phyloP scores from a whole-genome alignment of 2,797 vertebrate genomes.

The Coregonus ussuriensis region DNA sequence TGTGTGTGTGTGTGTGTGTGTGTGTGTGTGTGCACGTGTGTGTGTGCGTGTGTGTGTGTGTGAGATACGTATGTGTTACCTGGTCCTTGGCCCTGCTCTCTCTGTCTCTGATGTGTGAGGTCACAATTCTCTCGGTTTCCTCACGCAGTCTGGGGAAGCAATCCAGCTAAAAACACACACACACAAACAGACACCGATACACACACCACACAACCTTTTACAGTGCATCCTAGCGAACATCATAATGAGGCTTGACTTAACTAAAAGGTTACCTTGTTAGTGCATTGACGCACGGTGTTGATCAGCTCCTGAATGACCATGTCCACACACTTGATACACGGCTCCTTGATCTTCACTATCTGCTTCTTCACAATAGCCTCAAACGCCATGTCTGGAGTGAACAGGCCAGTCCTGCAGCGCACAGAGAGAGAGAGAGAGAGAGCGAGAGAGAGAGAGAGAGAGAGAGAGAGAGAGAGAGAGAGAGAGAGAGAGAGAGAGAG shows the following conservation, averaged over 20 bases:
- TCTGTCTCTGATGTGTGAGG: constrained; percentile 88
- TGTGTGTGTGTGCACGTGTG: too few species aligned
- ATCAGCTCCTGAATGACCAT: constrained; percentile 96
- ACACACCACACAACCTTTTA: neutral
- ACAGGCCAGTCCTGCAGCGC: constrained; percentile 79
- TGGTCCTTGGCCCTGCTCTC: constrained; percentile 94
- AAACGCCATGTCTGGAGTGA: constrained; percentile 97
- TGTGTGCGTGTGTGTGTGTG: neutral
- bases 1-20: too few species aligned
- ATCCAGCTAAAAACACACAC: constrained; percentile 78
- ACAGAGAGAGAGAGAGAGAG: neutral
- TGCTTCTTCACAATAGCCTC: constrained; percentile 98
- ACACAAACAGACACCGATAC: too few species aligned
- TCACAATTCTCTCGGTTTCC: constrained; percentile 93
- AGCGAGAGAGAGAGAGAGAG: neutral
- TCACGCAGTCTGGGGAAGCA: constrained; percentile 89
- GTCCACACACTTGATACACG: constrained; percentile 93
- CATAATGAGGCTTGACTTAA: too few species aligned
- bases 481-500: neutral
- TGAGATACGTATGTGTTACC: constrained; percentile 63
- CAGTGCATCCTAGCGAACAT: neutral
- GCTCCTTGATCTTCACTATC: constrained; percentile 92
- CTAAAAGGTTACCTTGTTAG: constrained; percentile 82
- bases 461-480: neutral
- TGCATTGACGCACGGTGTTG: constrained; percentile 94